A percentile compares a stretch with the other conserved stretches of the same genome.
Conservation (phyloP, 2,797 vertebrate genomes). For the Numenius phaeopus region DNA sequence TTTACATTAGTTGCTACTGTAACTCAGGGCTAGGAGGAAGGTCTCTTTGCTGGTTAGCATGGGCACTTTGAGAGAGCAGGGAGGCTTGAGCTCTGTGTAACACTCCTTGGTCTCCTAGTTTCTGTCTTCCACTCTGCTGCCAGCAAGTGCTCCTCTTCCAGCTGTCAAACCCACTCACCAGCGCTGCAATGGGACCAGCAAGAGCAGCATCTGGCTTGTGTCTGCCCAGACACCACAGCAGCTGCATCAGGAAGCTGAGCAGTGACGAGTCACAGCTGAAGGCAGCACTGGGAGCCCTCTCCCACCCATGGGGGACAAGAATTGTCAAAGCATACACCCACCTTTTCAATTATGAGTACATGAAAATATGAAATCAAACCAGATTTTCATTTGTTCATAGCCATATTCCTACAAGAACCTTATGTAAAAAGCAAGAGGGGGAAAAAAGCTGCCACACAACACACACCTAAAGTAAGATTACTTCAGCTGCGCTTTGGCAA, state of each 20-base stretch:
- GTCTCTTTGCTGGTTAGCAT: neutral
- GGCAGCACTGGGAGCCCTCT: neutral
- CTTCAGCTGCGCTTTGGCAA: conserved; percentile 4
- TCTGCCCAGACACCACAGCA: neutral
- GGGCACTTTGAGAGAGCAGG: neutral
- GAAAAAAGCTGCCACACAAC: neutral
- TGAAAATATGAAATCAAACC: neutral
- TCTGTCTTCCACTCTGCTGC: neutral
- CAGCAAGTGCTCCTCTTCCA: neutral
- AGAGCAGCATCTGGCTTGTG: neutral
- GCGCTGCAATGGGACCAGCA: rapidly evolving
- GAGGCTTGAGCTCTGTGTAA: neutral
- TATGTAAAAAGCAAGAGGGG: neutral
- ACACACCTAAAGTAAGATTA: neutral
- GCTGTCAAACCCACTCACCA: neutral
- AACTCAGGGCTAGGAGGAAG: neutral
- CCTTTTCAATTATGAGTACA: neutral
- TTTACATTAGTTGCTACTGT: neutral
- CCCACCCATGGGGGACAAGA: neutral
- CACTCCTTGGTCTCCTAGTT: neutral
- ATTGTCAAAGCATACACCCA: neutral
- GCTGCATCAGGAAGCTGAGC: rapidly evolving
- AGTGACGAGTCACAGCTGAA: rapidly evolving
- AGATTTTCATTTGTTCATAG: neutral
- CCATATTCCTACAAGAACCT: rapidly evolving